Percentiles rank a stretch among this genome's conserved stretches.
These are phyloP conservation scores for Corythornis madagascariensis DNA, from an alignment of 2,113 vertebrate genomes.

Conservation along the genomic window DNA sequence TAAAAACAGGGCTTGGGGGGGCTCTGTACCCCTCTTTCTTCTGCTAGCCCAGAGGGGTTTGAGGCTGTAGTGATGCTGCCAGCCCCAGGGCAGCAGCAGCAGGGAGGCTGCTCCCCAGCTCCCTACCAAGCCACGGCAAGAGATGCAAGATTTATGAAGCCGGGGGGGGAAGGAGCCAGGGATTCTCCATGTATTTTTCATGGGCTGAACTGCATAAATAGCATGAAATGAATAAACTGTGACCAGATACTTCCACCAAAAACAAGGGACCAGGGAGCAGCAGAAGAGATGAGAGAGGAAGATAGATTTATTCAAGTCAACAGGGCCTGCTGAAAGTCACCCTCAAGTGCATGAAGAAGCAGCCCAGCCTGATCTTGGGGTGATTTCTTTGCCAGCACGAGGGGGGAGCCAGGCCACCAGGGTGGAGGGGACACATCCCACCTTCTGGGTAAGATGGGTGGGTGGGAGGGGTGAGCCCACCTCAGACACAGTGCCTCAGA, in stretches of 20 bases:
- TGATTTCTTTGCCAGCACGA: background rate
- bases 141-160: slow-evolving; percentile 64
- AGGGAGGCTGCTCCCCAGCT: background rate
- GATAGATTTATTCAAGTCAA: slow-evolving; percentile 27
- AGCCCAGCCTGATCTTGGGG: background rate
- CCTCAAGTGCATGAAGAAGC: background rate
- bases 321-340: slow-evolving; percentile 20
- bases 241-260: background rate
- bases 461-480: background rate
- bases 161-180: background rate
- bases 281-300: background rate
- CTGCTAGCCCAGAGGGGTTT: background rate
- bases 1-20: background rate
- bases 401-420: background rate
- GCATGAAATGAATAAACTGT: slow-evolving; percentile 13
- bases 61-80: background rate
- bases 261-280: background rate
- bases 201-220: slow-evolving; percentile 29
- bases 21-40: background rate
- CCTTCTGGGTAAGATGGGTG: background rate
- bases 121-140: background rate
- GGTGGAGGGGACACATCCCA: background rate
- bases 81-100: background rate
- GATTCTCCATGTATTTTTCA: slow-evolving; percentile 64
- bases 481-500: accelerated